Percentiles rank a stretch among this genome's conserved stretches.
phyloP scores from a whole-genome alignment of 2,113 vertebrate genomes.

The Engystomops pustulosus region DNA sequence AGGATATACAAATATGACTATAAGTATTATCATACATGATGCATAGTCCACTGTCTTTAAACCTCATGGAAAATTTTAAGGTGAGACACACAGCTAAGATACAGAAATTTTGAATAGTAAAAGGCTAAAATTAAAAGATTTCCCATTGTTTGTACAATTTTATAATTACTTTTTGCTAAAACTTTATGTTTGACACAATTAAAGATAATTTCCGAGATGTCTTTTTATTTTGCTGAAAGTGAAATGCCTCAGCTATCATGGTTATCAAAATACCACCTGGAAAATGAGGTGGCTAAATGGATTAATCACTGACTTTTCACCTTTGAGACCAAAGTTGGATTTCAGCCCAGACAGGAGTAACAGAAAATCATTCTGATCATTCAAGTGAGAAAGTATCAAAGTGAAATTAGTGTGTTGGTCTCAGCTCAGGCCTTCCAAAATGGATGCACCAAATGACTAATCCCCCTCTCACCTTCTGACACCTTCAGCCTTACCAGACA shows the following conservation, averaged over 20 bases:
- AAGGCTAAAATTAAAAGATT: not conserved
- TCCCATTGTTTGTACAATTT: not conserved
- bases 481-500: not conserved
- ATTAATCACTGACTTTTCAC: constrained; percentile 72
- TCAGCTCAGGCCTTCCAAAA: constrained; percentile 63
- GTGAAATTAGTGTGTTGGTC: constrained; percentile 70
- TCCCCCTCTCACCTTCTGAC: constrained; percentile 59
- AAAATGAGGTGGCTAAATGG: constrained; percentile 69
- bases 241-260: constrained; percentile 63
- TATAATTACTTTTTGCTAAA: not conserved
- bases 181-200: not conserved
- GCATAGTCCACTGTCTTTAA: too few relatives aligned
- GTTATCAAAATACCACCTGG: constrained; percentile 67
- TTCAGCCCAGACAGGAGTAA: constrained; percentile 67
- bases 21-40: too few relatives aligned
- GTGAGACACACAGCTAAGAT: not conserved
- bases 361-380: constrained; percentile 77
- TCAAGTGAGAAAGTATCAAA: constrained; percentile 71
- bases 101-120: not conserved
- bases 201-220: not conserved
- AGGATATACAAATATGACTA: too few relatives aligned
- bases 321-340: constrained; percentile 65
- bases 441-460: constrained; percentile 68
- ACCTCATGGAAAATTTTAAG: too few relatives aligned
- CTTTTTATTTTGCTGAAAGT: constrained; percentile 47